Percentiles rank a stretch among this genome's conserved stretches.
Conservation (phyloP, 2,797 vertebrate genomes). For the Pristis pectinata region DNA sequence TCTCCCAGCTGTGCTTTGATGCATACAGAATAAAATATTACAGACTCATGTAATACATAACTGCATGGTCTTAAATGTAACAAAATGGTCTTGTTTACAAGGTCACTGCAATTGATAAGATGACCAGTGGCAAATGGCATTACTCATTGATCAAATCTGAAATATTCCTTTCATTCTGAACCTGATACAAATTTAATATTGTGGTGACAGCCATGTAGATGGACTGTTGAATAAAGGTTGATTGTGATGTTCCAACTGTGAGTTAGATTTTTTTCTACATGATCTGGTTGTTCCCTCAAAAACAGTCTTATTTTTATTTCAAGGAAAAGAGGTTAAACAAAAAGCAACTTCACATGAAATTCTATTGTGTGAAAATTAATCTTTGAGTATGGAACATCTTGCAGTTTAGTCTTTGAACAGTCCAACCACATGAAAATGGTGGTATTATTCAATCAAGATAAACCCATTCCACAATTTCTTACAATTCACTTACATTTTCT, state of each 20-base stretch:
- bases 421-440: not conserved
- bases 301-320: not conserved
- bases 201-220: not conserved
- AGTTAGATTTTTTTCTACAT: not conserved
- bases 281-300: not conserved
- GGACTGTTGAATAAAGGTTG: not conserved
- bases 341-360: not conserved
- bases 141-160: not conserved
- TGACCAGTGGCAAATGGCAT: not conserved
- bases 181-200: not conserved
- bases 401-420: not conserved
- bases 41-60: no score
- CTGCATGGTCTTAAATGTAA: no score
- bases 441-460: not conserved
- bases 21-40: not conserved
- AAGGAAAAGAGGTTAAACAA: not conserved
- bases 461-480: not conserved
- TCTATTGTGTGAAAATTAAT: not conserved
- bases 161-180: not conserved
- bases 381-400: not conserved
- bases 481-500: not conserved
- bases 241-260: not conserved
- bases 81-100: no score
- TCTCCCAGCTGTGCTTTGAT: not conserved
- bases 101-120: not conserved